Conservation (phyloP, 2,797 vertebrate genomes). For the Enteromius anoplus region DNA sequence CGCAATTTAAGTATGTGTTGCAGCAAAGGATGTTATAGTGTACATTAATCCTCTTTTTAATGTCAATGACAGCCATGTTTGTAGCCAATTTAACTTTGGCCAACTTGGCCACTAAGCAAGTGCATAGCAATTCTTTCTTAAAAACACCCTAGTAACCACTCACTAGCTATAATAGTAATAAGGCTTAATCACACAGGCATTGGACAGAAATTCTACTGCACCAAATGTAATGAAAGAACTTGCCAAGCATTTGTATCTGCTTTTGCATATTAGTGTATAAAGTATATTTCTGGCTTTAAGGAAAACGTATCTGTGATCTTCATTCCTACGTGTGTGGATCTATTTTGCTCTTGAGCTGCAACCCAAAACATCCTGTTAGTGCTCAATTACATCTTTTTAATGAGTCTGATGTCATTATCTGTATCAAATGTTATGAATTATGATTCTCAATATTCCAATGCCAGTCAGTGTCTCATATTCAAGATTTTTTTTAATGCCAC, state of each 20-base stretch:
- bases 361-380: conserved; percentile 8
- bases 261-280: not conserved
- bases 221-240: not conserved
- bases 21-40: not conserved
- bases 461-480: conserved; percentile 4
- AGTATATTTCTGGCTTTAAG: not conserved
- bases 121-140: no score
- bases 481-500: conserved; percentile 4
- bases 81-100: no score
- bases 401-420: conserved; percentile 19
- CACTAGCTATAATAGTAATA: not conserved
- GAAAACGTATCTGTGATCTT: not conserved
- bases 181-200: not conserved
- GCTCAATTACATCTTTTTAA: conserved; percentile 23
- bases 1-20: not conserved
- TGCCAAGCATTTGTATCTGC: not conserved
- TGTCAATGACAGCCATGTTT: not conserved
- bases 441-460: conserved; percentile 8
- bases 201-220: not conserved
- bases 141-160: no score
- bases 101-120: no score
- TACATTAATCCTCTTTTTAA: not conserved
- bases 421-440: conserved; percentile 35
- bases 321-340: not conserved
- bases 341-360: not conserved